phyloP scores from a whole-genome alignment of 2,888 invertebrate species.

The Julus scandinavius region DNA sequence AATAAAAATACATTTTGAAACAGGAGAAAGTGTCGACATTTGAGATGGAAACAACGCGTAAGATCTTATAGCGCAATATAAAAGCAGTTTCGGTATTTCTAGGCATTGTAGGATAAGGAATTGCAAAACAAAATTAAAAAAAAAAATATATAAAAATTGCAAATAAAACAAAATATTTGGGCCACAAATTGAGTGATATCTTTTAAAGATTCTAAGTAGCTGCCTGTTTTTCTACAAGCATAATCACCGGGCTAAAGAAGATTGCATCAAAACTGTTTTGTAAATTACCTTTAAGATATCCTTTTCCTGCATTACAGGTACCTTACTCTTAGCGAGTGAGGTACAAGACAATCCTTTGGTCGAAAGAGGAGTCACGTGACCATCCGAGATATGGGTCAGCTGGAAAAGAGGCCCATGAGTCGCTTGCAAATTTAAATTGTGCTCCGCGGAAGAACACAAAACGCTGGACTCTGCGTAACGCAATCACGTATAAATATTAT shows the following conservation, averaged over 20 bases:
- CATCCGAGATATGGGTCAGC: conserved; percentile 58
- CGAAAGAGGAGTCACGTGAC: conserved; percentile 53
- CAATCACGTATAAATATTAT: too few species aligned
- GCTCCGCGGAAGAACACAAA: not conserved
- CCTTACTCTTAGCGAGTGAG: conserved; percentile 54
- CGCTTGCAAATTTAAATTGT: not conserved
- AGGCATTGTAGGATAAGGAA: too few species aligned
- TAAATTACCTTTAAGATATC: conserved; percentile 55
- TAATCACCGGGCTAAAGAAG: not conserved
- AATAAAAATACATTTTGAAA: not conserved
- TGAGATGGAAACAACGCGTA: too few species aligned
- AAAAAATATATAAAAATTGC: too few species aligned
- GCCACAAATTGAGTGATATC: conserved; percentile 27
- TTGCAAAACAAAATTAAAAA: too few species aligned
- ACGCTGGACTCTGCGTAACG: too few species aligned
- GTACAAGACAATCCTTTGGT: conserved; percentile 20
- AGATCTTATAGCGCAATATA: too few species aligned
- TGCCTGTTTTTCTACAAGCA: not conserved
- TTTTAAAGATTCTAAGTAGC: not conserved
- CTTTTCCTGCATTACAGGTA: conserved; percentile 54
- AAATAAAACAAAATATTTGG: not conserved
- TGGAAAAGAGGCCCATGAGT: conserved; percentile 53
- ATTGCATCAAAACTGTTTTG: not conserved
- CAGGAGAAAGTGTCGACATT: not conserved
- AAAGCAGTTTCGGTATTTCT: too few species aligned